Conservation (phyloP, 2,113 vertebrate species). For the Phaethornis superciliosus region DNA sequence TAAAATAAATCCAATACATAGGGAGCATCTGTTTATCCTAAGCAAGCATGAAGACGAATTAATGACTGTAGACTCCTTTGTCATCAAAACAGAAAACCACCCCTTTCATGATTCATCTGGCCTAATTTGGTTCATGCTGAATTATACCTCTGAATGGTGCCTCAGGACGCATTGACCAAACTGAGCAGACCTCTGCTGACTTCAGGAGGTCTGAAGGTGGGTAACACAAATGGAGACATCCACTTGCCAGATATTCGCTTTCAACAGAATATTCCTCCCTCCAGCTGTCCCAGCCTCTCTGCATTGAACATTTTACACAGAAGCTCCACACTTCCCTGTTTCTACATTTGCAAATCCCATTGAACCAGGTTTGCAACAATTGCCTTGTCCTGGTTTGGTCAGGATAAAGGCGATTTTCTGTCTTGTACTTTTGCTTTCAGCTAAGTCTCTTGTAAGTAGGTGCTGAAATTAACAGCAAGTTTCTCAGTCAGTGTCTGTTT, state of each 20-base stretch:
- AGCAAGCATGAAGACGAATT: not conserved
- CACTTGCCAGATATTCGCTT: not conserved
- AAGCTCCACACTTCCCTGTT: fast-evolving
- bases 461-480: too few relatives aligned
- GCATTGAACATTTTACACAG: not conserved
- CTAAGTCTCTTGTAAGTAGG: too few relatives aligned
- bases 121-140: not conserved
- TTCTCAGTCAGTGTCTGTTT: too few relatives aligned
- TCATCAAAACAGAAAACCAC: not conserved
- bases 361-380: not conserved
- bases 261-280: not conserved
- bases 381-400: too few relatives aligned
- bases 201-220: not conserved
- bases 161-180: not conserved
- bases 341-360: not conserved
- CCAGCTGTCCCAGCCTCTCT: not conserved
- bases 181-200: not conserved
- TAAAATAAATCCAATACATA: not conserved
- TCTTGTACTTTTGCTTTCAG: too few relatives aligned
- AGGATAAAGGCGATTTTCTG: too few relatives aligned
- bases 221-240: not conserved
- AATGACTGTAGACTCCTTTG: not conserved
- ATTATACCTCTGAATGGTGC: not conserved
- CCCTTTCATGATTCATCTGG: not conserved
- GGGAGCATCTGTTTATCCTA: not conserved